Evolutionary conservation across 2,888 invertebrate genomes (phyloP).

Genomic region (Coenonympha glycerion): DNA sequence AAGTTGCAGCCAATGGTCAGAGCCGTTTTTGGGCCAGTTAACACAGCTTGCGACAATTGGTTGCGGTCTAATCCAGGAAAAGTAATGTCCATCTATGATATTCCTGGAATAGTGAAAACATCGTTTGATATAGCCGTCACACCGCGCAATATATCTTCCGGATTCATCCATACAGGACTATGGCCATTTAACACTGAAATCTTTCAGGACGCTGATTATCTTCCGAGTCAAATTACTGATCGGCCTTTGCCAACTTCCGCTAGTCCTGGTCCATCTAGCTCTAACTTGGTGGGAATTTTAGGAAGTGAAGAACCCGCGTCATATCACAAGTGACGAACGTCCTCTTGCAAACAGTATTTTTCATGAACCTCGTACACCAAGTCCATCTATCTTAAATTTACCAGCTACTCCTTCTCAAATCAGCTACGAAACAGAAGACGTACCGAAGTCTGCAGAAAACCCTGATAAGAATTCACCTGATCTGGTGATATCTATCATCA

Average conservation of each 20-base stretch:
- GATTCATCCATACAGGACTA: conserved; percentile 15
- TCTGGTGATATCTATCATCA: conserved; percentile 7
- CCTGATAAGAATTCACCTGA: conserved; percentile 12
- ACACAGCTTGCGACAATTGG: background rate
- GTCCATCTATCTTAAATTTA: conserved; percentile 24
- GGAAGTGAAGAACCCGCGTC: conserved; percentile 11
- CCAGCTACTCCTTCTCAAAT: conserved; percentile 16
- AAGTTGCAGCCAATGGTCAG: background rate
- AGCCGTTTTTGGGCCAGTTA: background rate
- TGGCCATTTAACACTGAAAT: conserved; percentile 16
- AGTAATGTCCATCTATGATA: background rate
- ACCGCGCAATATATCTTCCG: conserved; percentile 19
- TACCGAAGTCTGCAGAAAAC: conserved; percentile 15
- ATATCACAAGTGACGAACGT: conserved; percentile 5
- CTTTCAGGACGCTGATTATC: background rate
- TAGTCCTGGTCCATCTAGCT: conserved; percentile 14
- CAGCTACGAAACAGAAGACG: conserved; percentile 16
- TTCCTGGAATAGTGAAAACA: conserved; percentile 17
- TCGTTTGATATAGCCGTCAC: conserved; percentile 23
- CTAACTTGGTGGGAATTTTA: conserved; percentile 11
- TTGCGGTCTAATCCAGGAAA: background rate
- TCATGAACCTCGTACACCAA: conserved; percentile 19
- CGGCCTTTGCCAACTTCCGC: conserved; percentile 10
- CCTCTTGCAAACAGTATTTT: background rate
- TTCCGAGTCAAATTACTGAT: background rate